Evolutionary conservation across 2,797 vertebrate genomes (phyloP).

Genomic region (Onychomys arenicola): DNA sequence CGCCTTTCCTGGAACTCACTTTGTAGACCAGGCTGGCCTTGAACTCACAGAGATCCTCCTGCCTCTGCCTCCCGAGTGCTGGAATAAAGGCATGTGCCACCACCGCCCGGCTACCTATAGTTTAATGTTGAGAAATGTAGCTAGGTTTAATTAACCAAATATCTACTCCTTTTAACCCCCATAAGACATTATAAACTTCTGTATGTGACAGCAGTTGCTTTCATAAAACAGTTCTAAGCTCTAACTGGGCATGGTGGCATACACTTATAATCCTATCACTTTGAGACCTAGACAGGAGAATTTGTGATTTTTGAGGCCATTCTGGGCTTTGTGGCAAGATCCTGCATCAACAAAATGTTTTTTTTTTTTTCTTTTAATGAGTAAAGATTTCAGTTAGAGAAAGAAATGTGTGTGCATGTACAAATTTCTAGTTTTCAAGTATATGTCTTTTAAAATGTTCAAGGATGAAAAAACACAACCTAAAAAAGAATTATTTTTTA

Average conservation of each 20-base stretch:
- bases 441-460: conserved; percentile 29
- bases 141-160: background rate
- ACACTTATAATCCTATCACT: background rate
- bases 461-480: conserved; percentile 41
- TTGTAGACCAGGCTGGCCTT: no score
- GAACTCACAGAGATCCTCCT: no score
- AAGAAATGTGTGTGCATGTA: background rate
- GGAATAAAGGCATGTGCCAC: no score
- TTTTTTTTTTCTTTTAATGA: conserved; percentile 1
- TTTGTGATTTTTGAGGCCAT: background rate
- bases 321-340: background rate
- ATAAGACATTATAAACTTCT: background rate
- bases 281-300: background rate
- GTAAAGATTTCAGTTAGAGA: conserved; percentile 54
- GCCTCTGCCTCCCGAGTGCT: no score
- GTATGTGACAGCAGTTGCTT: conserved; percentile 35
- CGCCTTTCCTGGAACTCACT: no score
- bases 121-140: conserved; percentile 63
- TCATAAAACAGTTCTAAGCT: background rate
- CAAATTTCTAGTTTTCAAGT: conserved; percentile 56
- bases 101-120: no score
- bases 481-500: conserved; percentile 66
- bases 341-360: background rate
- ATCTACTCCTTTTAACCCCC: background rate
- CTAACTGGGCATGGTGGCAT: background rate